Evolutionary conservation across 2,113 vertebrate species (phyloP).

Genomic region (Taxidea taxus): DNA sequence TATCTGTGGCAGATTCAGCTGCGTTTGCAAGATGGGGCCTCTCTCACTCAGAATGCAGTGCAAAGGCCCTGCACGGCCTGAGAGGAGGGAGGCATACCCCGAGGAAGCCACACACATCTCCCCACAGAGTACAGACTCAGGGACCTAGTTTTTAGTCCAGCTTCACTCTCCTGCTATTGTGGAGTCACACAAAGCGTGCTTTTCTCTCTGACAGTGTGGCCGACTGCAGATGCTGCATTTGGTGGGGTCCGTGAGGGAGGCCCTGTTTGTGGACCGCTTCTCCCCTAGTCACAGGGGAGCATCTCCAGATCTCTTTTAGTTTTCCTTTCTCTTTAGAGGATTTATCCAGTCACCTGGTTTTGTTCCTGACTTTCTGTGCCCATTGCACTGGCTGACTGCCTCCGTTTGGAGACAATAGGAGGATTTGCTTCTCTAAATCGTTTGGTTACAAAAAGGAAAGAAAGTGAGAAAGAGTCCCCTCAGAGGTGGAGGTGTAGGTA

Average conservation of each 20-base stretch:
- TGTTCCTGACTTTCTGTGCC: not conserved
- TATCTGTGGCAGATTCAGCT: rapidly evolving
- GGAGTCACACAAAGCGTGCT: rapidly evolving
- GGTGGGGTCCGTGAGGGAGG: rapidly evolving
- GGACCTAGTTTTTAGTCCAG: rapidly evolving
- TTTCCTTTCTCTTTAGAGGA: not conserved
- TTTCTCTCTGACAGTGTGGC: rapidly evolving
- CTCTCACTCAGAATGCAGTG: rapidly evolving
- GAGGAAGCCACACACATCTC: not conserved
- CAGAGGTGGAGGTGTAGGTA: not conserved
- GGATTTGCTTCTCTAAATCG: not conserved
- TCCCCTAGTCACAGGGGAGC: not conserved
- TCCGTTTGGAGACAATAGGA: not conserved
- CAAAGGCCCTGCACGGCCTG: rapidly evolving
- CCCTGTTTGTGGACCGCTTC: not conserved
- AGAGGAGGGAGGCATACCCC: rapidly evolving
- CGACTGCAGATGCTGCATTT: not conserved
- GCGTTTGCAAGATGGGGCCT: rapidly evolving
- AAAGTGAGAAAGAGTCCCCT: not conserved
- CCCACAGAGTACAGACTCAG: rapidly evolving
- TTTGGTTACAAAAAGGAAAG: not conserved
- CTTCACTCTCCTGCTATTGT: not conserved
- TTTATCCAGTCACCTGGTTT: not conserved
- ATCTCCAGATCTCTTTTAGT: not conserved
- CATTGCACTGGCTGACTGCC: not conserved